phyloP scores from a whole-genome alignment of 2,888 invertebrate genomes.

The Parascotia fuliginaria region DNA sequence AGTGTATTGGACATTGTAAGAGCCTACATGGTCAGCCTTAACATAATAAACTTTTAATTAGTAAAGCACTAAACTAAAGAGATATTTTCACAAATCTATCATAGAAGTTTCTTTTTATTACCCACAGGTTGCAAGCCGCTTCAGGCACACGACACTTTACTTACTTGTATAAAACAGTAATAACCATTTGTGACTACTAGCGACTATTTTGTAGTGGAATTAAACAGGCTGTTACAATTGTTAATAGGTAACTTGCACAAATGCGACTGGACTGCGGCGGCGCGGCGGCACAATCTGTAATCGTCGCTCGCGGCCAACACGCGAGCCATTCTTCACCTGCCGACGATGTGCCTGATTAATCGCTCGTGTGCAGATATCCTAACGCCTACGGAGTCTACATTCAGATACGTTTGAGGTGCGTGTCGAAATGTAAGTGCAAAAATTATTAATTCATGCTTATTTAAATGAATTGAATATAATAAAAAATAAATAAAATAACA shows the following conservation, averaged over 20 bases:
- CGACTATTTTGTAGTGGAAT: neutral
- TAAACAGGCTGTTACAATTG: conserved; percentile 31
- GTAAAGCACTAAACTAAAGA: no score
- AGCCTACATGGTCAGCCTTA: no score
- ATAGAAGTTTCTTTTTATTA: no score
- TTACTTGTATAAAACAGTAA: neutral
- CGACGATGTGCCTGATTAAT: conserved; percentile 55
- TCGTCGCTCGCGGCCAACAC: conserved; percentile 54
- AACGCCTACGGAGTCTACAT: conserved; percentile 39
- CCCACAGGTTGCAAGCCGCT: no score
- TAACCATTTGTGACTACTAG: neutral
- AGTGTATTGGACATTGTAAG: no score
- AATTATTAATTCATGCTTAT: conserved; percentile 20
- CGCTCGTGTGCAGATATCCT: conserved; percentile 43
- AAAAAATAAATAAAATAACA: no score
- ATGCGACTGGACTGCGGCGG: conserved; percentile 19
- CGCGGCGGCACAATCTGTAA: conserved; percentile 54
- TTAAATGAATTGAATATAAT: no score
- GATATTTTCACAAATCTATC: no score
- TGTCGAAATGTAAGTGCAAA: conserved; percentile 28
- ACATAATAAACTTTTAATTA: no score
- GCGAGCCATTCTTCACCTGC: conserved; percentile 51
- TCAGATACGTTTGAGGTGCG: conserved; percentile 32
- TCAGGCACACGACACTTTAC: no score
- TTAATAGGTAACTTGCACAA: conserved; percentile 31